Evolutionary conservation across 2,113 vertebrate species (phyloP).

Genomic region (Sebastes schlegelii): DNA sequence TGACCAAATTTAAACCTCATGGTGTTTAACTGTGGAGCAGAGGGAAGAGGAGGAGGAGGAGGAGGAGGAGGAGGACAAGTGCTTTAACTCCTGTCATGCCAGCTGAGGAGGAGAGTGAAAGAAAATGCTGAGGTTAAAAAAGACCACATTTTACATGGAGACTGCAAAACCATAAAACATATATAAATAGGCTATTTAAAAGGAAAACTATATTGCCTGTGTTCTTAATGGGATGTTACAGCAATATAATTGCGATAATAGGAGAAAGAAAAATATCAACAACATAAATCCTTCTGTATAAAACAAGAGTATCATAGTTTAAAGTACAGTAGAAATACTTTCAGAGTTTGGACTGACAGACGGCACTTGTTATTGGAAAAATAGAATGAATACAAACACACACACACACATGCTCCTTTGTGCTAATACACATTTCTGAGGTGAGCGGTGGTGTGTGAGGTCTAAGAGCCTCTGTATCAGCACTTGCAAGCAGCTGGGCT

Average conservation of each 20-base stretch:
- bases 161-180: background rate
- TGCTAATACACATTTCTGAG: conserved; percentile 15
- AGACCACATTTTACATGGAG: background rate
- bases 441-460: conserved; percentile 42
- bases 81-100: conserved; percentile 20
- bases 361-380: background rate
- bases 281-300: background rate
- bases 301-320: background rate
- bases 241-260: background rate
- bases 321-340: background rate
- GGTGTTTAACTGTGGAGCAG: background rate
- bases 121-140: conserved; percentile 6
- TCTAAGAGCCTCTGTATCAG: conserved; percentile 46
- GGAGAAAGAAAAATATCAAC: background rate
- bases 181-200: background rate
- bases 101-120: conserved; percentile 20
- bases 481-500: conserved; percentile 60
- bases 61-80: conserved; percentile 25
- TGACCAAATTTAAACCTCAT: background rate
- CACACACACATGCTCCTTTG: background rate
- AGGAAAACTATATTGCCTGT: background rate
- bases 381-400: background rate
- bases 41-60: conserved; percentile 1
- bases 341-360: background rate
- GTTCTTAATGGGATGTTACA: background rate